Percentiles rank a stretch among this genome's conserved stretches.
These are phyloP conservation scores for Danio rerio DNA, from an alignment of 2,113 vertebrate genomes.

Conservation along the genomic window DNA sequence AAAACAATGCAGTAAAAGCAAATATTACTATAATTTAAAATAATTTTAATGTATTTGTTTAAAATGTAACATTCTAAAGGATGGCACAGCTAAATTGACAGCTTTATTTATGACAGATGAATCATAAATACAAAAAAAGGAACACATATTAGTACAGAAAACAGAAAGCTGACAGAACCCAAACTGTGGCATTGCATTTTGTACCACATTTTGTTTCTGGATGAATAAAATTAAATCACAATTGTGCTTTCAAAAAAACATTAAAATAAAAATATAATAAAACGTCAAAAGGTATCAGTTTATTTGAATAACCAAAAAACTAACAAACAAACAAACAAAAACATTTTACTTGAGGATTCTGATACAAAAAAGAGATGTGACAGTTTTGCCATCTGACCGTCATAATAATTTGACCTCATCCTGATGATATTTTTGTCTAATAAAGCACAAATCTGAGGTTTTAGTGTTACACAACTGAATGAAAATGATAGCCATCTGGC, in stretches of 20 bases:
- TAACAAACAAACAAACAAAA: no score
- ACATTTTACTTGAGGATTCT: not conserved
- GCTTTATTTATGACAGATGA: no score
- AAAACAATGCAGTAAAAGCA: no score
- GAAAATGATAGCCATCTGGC: conserved; percentile 80
- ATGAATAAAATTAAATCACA: not conserved
- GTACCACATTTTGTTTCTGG: no score
- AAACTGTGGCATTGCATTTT: no score
- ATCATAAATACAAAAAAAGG: no score
- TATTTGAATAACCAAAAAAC: not conserved
- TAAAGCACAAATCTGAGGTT: conserved; percentile 62
- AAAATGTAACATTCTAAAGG: no score
- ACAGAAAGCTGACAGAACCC: no score
- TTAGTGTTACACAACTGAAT: conserved; percentile 77
- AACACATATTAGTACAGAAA: no score
- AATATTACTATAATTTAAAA: no score
- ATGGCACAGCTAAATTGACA: no score
- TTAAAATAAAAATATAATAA: not conserved
- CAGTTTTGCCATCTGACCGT: not conserved
- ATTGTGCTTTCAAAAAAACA: not conserved
- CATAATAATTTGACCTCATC: conserved; percentile 30
- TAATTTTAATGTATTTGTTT: no score
- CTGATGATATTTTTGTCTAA: conserved; percentile 53
- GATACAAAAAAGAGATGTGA: not conserved
- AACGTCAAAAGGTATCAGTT: not conserved